Evolutionary conservation across 2,113 vertebrate genomes (phyloP), one percentile per base, ranked within the genome.

Genomic region (Rhombomys opimus): DNA sequence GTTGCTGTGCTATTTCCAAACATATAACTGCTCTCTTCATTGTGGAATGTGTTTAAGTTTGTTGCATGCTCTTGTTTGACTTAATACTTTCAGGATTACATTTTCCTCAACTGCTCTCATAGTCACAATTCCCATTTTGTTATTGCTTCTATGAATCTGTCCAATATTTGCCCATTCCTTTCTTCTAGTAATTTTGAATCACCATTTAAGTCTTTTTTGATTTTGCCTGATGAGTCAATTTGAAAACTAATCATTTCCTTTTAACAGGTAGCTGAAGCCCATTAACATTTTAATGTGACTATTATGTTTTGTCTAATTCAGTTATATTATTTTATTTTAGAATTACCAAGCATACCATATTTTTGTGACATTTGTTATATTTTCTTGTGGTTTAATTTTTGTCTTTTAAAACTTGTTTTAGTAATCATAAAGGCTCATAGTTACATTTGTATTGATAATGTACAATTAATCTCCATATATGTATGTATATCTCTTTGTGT

Each of bases 251-350:
- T 85, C 27, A 87, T 67, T 86, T 80, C 67, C n/a, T 95, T 75
- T 87, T 77, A 82, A 22, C 22, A 57, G 10, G 15, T 89, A 68
- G 76, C 75, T 38, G 73, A 82, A 94, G 80, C 20, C 4, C 38
- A 94, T 75, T 94, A 25, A 72, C 22, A 92, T 78, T 70, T 63
- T 77, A 54, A 70, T 72, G 63, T 27, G 13, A 54, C 25, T 89
- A 23, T 72, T 77, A 38, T 57, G 15, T 61, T 91, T 94, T 38
- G 38, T 75, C 73, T 96, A 38, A 57, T 75, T 87, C 17, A 90
- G 17, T 96, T 35, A 78, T 89, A 84, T 85, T 94, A 85, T 88
- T 86, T 96, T 88, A 90, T 73, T 15, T 67, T 93, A 67, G 57
- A 46, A 75, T 75, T 75, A 27, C 20, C 41, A 15, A 35, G 18